Evolutionary conservation across 2,797 vertebrate species (phyloP).

Genomic region (Mus spretus): DNA sequence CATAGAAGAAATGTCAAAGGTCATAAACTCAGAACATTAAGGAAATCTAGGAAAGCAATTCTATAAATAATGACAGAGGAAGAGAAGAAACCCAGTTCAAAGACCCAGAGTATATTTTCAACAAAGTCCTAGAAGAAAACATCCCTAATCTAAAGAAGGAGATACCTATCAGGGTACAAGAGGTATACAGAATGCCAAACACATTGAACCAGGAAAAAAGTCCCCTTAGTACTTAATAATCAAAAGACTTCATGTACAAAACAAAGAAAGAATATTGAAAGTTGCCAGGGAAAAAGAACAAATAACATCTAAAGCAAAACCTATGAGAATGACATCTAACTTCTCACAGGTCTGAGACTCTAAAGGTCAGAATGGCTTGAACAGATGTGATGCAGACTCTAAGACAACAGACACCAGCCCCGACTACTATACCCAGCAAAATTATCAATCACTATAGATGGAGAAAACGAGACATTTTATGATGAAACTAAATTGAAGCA

Average conservation of each 20-base stretch:
- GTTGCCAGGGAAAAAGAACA: not conserved
- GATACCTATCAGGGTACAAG: not conserved
- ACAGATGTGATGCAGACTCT: not conserved
- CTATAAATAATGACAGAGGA: not conserved
- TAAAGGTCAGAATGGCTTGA: not conserved
- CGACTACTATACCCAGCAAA: not conserved
- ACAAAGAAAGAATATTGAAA: not conserved
- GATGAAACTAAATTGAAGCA: not conserved
- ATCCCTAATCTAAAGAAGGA: not conserved
- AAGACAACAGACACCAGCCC: not conserved
- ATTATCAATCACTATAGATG: not conserved
- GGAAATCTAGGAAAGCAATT: not conserved
- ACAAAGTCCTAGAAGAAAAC: not conserved
- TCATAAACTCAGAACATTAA: not conserved
- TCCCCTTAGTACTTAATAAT: not conserved
- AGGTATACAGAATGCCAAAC: not conserved
- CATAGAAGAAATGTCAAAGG: not conserved
- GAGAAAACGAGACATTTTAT: not conserved
- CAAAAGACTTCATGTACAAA: not conserved
- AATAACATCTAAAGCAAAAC: not conserved
- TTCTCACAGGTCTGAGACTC: not conserved
- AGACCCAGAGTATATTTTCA: not conserved
- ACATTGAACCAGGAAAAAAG: not conserved
- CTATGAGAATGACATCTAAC: not conserved
- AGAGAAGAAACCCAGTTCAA: not conserved